These are phyloP conservation scores for Gavialis gangeticus DNA, from an alignment of 2,113 vertebrate species.

Conservation along the genomic window DNA sequence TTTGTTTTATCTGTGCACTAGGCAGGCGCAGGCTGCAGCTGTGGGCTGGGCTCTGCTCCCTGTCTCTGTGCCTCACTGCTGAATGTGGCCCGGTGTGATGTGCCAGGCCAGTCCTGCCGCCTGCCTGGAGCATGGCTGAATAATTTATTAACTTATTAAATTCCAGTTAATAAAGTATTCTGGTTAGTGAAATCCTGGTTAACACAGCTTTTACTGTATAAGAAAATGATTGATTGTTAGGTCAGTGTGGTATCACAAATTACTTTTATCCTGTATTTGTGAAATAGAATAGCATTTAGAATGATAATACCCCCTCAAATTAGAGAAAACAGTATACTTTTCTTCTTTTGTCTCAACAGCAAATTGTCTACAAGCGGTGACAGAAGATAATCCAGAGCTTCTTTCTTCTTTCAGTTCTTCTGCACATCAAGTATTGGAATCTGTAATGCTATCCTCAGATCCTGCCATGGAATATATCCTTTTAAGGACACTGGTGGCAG, in stretches of 20 bases:
- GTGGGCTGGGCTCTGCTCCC: no score
- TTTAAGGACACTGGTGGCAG: constrained; percentile 90
- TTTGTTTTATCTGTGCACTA: no score
- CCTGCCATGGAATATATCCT: constrained; percentile 85
- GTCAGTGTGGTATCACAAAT: rapidly evolving
- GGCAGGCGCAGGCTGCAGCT: no score
- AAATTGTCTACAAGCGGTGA: constrained; percentile 95
- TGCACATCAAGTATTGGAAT: constrained; percentile 84
- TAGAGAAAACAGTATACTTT: neutral
- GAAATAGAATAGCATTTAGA: neutral
- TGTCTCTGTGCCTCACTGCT: no score
- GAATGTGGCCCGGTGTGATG: no score
- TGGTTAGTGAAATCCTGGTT: no score
- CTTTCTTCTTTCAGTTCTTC: constrained; percentile 81
- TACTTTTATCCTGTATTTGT: neutral
- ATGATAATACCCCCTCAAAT: neutral
- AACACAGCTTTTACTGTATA: neutral
- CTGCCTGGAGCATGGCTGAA: no score
- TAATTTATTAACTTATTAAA: no score
- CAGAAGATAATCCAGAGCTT: constrained; percentile 94
- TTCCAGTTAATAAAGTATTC: no score
- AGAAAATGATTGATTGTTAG: neutral
- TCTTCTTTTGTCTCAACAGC: constrained; percentile 77
- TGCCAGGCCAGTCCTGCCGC: no score
- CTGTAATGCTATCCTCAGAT: constrained; percentile 81